Evolutionary conservation across 2,797 vertebrate genomes (phyloP).

Genomic region (Podargus strigoides): DNA sequence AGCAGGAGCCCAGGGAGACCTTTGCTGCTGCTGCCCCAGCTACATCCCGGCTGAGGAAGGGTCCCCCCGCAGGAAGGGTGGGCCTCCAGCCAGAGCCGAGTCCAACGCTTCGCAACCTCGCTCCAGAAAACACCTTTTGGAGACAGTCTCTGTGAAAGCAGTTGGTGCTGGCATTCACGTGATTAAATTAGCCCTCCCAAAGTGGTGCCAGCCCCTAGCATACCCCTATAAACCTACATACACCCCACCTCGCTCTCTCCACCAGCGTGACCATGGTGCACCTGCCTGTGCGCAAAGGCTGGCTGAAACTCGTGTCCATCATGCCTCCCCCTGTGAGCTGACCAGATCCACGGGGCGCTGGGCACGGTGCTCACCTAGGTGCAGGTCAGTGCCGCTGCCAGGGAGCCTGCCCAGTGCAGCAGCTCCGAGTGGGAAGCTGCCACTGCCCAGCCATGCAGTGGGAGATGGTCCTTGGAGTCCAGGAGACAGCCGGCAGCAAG

Average conservation of each 20-base stretch:
- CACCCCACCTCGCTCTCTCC: neutral
- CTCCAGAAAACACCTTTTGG: neutral
- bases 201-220: neutral
- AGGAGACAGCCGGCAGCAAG: neutral
- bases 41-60: neutral
- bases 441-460: neutral
- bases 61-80: neutral
- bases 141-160: neutral
- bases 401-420: neutral
- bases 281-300: neutral
- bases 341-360: rapidly evolving
- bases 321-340: neutral
- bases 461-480: neutral
- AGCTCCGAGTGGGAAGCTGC: neutral
- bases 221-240: neutral
- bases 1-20: neutral
- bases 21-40: neutral
- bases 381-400: neutral
- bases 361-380: neutral
- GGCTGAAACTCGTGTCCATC: rapidly evolving
- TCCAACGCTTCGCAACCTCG: rapidly evolving
- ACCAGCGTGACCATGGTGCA: rapidly evolving
- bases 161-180: too few species aligned
- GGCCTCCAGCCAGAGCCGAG: neutral
- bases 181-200: neutral